Evolutionary conservation across 2,797 vertebrate species (phyloP), one percentile per base, ranked within the genome.

Genomic region (Choloepus didactylus): DNA sequence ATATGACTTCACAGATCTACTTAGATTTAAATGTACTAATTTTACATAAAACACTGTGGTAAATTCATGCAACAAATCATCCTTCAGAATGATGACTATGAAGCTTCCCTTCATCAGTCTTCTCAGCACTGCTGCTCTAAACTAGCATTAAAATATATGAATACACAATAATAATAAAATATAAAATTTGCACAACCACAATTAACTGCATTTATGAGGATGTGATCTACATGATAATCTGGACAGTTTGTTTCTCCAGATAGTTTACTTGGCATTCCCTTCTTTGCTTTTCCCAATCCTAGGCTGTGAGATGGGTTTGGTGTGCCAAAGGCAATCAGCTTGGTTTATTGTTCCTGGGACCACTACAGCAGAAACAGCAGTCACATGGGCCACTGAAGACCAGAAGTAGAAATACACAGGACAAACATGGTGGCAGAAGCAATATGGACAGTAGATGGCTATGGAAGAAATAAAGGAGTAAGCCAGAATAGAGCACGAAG

Each of bases 31-130:
- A 81, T 81, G 67, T 67, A 41, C 9, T 86, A 92, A 79, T 95
- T 95, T 91, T 60, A 87, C 67, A 84, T 38, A 35, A 35, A 84
- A 88, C 64, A 75, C 86, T 51, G 29, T 96, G 91, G 94, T 64
- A 92, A 96, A 90, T 62, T 4, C 23, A 79, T 75, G 56, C n/a
- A 91, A 56, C 15, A 73, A 21, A 46, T 64, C 64, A 82, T 90
- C 54, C 35, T 67, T 93, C 70, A 73, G n/a, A 94, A 86, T 56
- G 51, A 59, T 85, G 54, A 92, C 69, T 80, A 86, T 46, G 94
- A 94, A 77, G 29, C 25, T 94, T 41, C 18, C 56, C 14, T 87
- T 91, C 44, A 64, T 51, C 66, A 69, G 4, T 62, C 62, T 93
- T 88, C 70, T 91, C 67, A 73, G 31, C 29, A 81, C 41, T 66